phyloP scores from a whole-genome alignment of 2,113 vertebrate genomes.

The Neogobius melanostomus region DNA sequence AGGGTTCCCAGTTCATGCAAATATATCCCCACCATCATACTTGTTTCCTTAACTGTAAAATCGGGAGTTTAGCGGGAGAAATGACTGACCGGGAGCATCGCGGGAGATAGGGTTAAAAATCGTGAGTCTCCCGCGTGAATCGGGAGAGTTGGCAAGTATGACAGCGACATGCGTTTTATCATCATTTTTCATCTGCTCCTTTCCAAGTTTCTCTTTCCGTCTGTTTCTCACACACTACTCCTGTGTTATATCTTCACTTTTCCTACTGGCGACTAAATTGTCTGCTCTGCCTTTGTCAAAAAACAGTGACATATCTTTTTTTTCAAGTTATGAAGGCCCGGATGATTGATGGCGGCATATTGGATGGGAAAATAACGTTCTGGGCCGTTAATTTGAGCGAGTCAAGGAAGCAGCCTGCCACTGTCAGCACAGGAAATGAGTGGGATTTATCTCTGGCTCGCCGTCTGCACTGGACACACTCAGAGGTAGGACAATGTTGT shows the following conservation, averaged over 20 bases:
- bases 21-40: too few relatives aligned
- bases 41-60: too few relatives aligned
- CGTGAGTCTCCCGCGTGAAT: too few relatives aligned
- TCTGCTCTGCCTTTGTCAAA: conserved; percentile 53
- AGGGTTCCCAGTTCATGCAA: too few relatives aligned
- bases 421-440: conserved; percentile 73
- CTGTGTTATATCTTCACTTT: conserved; percentile 22
- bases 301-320: conserved; percentile 62
- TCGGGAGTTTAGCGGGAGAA: too few relatives aligned
- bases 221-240: conserved; percentile 25
- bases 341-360: conserved; percentile 72
- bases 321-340: conserved; percentile 62
- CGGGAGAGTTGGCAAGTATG: too few relatives aligned
- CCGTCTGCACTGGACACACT: conserved; percentile 55
- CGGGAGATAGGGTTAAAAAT: too few relatives aligned
- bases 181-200: conserved; percentile 18
- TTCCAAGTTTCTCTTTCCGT: conserved; percentile 21
- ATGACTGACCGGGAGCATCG: too few relatives aligned
- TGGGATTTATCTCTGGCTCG: conserved; percentile 69
- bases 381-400: conserved; percentile 72
- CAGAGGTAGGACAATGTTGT: conserved; percentile 20
- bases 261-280: conserved; percentile 45
- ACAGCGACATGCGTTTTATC: conserved; percentile 6
- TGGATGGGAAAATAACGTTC: conserved; percentile 74
- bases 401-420: conserved; percentile 68